Base-by-base conservation (phyloP, 2,888 invertebrate species). In the Scaptomyza parva region DNA sequence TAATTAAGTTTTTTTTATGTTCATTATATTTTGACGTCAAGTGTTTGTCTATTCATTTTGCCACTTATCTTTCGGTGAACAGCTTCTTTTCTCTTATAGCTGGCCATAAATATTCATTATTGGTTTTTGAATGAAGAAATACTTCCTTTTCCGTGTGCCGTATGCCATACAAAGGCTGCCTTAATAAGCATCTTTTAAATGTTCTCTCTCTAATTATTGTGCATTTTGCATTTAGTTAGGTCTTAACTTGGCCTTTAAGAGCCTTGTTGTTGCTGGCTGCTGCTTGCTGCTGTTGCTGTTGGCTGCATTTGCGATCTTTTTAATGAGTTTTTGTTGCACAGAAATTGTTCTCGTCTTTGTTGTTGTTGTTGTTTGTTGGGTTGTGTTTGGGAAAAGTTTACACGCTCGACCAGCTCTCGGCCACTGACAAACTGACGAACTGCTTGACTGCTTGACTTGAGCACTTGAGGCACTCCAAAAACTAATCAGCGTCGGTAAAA, bases 391-490 rank as follows among this genome's bases (percentile, higher is more conserved):
- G 54, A 22, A 66, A 80, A 82, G 63, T 74, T 84, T 82, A 68
- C 67, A 72, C 67, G 80, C 69, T 74, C 64, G 70, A 61, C 78
- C 71, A 70, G 59, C n/a, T n/a, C n/a, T n/a, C 60, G 76, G 65
- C 73, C 37, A 65, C 68, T 47, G 55, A 52, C 71, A 54, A 50
- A 48, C 59, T 54, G 71, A 22, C 40, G 18, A 48, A 40, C 53
- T 40, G 63, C 55, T 47, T 35, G 48, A 53, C 45, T 41, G 74
- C 55, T 75, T 76, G 73, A 73, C 70, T 75, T 62, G 75, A n/a
- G n/a, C 76, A 65, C 85, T 81, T 69, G 77, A 72, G 83, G 76
- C 86, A 76, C 84, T 85, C 76, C 70, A 86, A 84, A 85, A 85
- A 85, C 86, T 85, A 85, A 85, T 85, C 84, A 85, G 79, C 76